These are phyloP conservation scores for Chironex yamaguchii DNA, from an alignment of 30 jellyfish, hydroid and myxozoan genomes.

Conservation along the genomic window DNA sequence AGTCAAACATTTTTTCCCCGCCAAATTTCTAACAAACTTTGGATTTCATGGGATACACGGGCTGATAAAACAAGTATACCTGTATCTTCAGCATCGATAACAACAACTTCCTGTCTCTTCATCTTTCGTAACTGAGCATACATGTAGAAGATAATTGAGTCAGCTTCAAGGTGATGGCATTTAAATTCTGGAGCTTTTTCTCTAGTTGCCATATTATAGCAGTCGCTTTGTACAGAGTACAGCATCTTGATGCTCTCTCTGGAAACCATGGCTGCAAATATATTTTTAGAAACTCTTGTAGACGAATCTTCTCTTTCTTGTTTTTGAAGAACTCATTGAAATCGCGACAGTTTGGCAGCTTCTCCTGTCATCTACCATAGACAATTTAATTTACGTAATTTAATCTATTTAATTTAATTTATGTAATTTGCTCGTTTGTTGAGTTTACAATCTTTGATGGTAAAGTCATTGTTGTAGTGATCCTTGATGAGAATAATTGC, in stretches of 20 bases:
- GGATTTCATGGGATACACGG: constrained; percentile 26
- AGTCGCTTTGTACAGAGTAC: constrained; percentile 33
- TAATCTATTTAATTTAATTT: too few species aligned
- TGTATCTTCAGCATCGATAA: constrained; percentile 30
- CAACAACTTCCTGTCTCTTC: constrained; percentile 19
- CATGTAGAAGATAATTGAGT: constrained; percentile 21
- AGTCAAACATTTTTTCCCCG: neutral
- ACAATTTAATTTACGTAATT: constrained; percentile 17
- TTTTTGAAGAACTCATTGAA: constrained; percentile 22
- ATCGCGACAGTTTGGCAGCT: constrained; percentile 34
- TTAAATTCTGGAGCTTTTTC: constrained; percentile 29
- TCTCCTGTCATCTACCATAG: neutral
- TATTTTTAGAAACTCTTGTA: constrained; percentile 35
- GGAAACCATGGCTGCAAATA: constrained; percentile 36
- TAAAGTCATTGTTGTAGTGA: constrained; percentile 26
- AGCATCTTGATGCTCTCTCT: neutral
- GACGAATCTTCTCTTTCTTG: constrained; percentile 46
- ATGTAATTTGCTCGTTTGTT: constrained; percentile 26
- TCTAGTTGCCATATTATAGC: neutral
- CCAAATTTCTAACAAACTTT: neutral
- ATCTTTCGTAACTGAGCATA: constrained; percentile 27
- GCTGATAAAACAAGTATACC: constrained; percentile 25
- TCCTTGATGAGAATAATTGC: constrained; percentile 51
- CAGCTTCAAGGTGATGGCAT: constrained; percentile 52
- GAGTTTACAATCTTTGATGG: constrained; percentile 21